Percentiles rank a stretch among this genome's conserved stretches.
Conservation (phyloP, 2,888 invertebrate species). For the Coenonympha glycerion region DNA sequence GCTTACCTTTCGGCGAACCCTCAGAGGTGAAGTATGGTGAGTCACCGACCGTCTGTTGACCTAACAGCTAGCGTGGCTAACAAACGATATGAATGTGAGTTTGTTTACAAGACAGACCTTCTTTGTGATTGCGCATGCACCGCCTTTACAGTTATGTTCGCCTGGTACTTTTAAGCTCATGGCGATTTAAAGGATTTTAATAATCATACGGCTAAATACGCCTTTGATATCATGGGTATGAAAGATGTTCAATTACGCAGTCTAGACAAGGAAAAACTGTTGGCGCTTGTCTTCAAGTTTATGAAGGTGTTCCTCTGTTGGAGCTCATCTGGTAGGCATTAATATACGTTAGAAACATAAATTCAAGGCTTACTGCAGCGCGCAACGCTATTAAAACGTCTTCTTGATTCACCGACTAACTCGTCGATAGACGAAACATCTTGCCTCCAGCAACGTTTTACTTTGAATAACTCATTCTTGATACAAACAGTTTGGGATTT, state of each 20-base stretch:
- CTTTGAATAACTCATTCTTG: too few species aligned
- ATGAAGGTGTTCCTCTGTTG: slow-evolving; percentile 20
- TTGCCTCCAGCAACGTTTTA: neutral
- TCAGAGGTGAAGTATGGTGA: slow-evolving; percentile 48
- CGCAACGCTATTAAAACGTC: neutral
- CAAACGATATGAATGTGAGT: slow-evolving; percentile 34
- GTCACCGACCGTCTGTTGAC: slow-evolving; percentile 59
- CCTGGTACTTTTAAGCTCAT: slow-evolving; percentile 35
- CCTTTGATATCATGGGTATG: slow-evolving; percentile 3
- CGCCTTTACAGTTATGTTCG: slow-evolving; percentile 36
- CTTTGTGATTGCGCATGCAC: slow-evolving; percentile 26
- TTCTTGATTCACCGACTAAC: neutral
- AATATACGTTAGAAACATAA: slow-evolving; percentile 4
- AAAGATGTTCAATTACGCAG: slow-evolving; percentile 15
- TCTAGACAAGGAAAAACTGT: slow-evolving; percentile 23
- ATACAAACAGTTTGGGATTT: too few species aligned
- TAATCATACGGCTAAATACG: slow-evolving; percentile 21
- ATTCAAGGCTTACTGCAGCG: neutral
- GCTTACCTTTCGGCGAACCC: slow-evolving; percentile 41
- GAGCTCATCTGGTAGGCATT: slow-evolving; percentile 13
- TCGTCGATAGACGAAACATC: neutral
- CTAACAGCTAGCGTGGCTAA: slow-evolving; percentile 38
- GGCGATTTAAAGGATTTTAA: slow-evolving; percentile 29
- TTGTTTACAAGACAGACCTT: slow-evolving; percentile 26
- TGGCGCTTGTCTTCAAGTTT: slow-evolving; percentile 4